A percentile compares a stretch with the other conserved stretches of the same genome.
phyloP scores from a whole-genome alignment of 2,888 invertebrate genomes.

The Chymomyza amoena region DNA sequence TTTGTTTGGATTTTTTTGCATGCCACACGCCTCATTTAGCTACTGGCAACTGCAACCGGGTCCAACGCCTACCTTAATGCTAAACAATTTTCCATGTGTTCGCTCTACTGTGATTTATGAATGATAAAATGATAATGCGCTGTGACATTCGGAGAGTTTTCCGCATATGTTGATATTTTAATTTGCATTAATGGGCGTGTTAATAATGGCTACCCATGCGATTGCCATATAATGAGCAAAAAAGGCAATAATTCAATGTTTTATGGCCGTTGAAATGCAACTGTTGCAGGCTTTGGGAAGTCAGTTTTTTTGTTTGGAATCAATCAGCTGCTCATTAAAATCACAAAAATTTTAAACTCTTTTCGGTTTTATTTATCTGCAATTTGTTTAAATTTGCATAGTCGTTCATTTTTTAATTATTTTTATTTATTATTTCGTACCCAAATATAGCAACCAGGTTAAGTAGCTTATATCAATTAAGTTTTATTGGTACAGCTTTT shows the following conservation, averaged over 20 bases:
- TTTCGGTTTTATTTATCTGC: not conserved
- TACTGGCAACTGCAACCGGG: conserved; percentile 24
- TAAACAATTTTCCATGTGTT: conserved; percentile 73
- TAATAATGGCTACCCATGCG: conserved; percentile 46
- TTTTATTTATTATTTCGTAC: not conserved
- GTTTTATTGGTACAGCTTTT: too few species aligned
- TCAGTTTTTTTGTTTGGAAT: not conserved
- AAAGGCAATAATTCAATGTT: conserved; percentile 39
- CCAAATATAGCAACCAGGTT: too few species aligned
- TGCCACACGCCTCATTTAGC: conserved; percentile 50
- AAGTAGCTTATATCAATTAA: too few species aligned
- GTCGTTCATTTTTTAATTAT: conserved; percentile 3
- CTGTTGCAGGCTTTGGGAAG: not conserved
- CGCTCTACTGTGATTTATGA: conserved; percentile 71
- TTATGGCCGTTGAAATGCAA: not conserved
- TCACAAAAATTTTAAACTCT: not conserved
- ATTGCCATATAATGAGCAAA: conserved; percentile 62
- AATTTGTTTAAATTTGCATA: not conserved
- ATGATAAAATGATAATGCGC: conserved; percentile 77
- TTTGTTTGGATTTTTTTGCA: conserved; percentile 10
- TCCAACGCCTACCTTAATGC: conserved; percentile 29
- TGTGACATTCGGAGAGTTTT: conserved; percentile 61
- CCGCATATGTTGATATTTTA: conserved; percentile 74
- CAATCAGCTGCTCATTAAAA: not conserved
- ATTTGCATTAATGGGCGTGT: conserved; percentile 76